These are phyloP conservation scores for Orthosia gothica DNA, from an alignment of 2,888 invertebrate species.

Conservation along the genomic window DNA sequence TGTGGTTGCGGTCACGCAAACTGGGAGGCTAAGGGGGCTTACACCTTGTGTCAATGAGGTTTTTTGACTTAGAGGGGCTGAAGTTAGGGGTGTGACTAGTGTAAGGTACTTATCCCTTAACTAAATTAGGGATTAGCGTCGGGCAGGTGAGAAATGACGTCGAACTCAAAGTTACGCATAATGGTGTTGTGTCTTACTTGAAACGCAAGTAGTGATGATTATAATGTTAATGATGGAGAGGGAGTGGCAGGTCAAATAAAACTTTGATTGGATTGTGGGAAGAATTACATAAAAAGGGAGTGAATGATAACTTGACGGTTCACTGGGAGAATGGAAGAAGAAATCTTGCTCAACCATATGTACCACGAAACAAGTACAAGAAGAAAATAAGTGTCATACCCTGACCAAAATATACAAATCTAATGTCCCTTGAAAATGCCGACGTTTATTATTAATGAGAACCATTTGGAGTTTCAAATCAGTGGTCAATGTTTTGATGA, in stretches of 20 bases:
- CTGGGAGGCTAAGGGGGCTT: slow-evolving; percentile 12
- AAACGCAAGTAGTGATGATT: neutral
- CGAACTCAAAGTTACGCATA: neutral
- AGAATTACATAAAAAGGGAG: too few species aligned
- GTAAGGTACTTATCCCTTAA: slow-evolving; percentile 24
- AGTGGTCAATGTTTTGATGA: too few species aligned
- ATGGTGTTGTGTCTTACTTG: neutral
- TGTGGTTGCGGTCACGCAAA: slow-evolving; percentile 84
- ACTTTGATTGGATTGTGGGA: too few species aligned
- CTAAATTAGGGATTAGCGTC: slow-evolving; percentile 31
- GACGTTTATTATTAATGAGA: too few species aligned
- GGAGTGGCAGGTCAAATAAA: neutral
- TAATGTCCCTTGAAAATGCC: too few species aligned
- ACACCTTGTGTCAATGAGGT: slow-evolving; percentile 53
- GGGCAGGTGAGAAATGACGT: slow-evolving; percentile 9
- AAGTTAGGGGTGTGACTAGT: slow-evolving; percentile 15
- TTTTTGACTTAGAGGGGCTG: slow-evolving; percentile 56
- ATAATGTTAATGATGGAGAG: neutral
- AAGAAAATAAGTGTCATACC: too few species aligned
- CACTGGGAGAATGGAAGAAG: too few species aligned
- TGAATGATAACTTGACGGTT: too few species aligned
- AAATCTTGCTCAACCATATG: too few species aligned
- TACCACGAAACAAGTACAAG: too few species aligned
- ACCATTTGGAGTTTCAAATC: too few species aligned
- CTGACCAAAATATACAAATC: too few species aligned